Conservation (phyloP, 2,113 vertebrate species). For the Syngnathoides biaculeatus region DNA sequence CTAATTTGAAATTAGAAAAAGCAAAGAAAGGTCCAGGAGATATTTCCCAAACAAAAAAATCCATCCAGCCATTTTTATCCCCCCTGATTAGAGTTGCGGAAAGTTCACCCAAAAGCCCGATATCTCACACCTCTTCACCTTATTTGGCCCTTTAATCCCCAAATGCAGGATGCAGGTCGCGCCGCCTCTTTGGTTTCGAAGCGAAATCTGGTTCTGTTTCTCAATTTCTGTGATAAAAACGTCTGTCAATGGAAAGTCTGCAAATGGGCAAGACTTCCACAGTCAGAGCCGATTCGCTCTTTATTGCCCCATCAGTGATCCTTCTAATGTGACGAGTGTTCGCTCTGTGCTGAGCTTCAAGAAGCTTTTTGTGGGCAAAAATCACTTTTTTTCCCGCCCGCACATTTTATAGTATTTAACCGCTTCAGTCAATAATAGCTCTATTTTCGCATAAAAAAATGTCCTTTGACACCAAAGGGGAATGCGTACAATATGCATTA, state of each 20-base stretch:
- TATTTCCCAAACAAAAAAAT: no score
- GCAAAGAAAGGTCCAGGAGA: no score
- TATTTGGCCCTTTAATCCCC: not conserved
- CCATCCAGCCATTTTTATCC: no score
- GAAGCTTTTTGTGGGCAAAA: constrained; percentile 15
- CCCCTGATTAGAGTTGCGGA: no score
- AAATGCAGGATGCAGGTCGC: constrained; percentile 8
- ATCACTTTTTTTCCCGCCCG: constrained; percentile 8
- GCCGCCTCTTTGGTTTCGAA: constrained; percentile 3
- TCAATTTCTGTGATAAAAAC: not conserved
- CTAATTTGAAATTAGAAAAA: no score
- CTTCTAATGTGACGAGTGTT: constrained; percentile 22
- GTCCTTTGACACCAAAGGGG: constrained; percentile 2
- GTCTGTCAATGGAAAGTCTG: not conserved
- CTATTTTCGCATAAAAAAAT: constrained; percentile 7
- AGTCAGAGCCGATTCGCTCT: constrained; percentile 12
- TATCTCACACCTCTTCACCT: not conserved
- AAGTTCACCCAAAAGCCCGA: no score
- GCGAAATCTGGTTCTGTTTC: not conserved
- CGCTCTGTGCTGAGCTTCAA: constrained; percentile 26
- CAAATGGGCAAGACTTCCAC: not conserved
- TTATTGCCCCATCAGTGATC: constrained; percentile 28
- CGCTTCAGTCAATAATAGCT: constrained; percentile 18
- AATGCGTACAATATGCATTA: constrained; percentile 9
- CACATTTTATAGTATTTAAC: constrained; percentile 29